phyloP scores from a whole-genome alignment of 2,113 vertebrate genomes.

The Brienomyrus longianalis region DNA sequence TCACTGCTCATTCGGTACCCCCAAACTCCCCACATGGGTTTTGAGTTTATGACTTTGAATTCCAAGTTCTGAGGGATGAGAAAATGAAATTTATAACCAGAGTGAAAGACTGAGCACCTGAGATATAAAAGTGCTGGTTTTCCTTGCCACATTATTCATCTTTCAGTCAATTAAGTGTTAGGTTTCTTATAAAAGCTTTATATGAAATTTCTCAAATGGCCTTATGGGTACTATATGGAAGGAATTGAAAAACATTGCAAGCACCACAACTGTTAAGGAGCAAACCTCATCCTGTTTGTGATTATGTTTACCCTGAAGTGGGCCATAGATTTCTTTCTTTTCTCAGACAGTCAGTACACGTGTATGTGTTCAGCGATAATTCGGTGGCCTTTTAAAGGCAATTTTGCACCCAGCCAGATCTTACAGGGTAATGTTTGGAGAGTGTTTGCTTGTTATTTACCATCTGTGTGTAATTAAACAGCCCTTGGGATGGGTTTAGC shows the following conservation, averaged over 20 bases:
- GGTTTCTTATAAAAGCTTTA: background rate
- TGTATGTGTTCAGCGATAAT: background rate
- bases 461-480: background rate
- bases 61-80: background rate
- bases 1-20: background rate
- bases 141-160: background rate
- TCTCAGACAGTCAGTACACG: background rate
- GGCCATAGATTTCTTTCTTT: background rate
- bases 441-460: background rate
- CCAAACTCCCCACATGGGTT: background rate
- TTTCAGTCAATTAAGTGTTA: background rate
- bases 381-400: background rate
- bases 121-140: background rate
- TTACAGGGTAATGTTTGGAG: background rate
- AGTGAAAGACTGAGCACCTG: background rate
- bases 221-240: background rate
- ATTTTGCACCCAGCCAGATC: background rate
- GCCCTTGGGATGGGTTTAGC: background rate
- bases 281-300: background rate
- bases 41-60: background rate
- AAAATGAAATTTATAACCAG: background rate
- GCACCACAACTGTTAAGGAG: background rate
- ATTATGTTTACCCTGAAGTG: slow-evolving; percentile 7
- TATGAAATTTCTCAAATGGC: background rate
- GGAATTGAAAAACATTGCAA: background rate